A percentile compares a stretch with the other conserved stretches of the same genome.
Evolutionary conservation across 1,140 invertebrate species (phyloP).

Genomic region (Pentalonia nigronervosa): DNA sequence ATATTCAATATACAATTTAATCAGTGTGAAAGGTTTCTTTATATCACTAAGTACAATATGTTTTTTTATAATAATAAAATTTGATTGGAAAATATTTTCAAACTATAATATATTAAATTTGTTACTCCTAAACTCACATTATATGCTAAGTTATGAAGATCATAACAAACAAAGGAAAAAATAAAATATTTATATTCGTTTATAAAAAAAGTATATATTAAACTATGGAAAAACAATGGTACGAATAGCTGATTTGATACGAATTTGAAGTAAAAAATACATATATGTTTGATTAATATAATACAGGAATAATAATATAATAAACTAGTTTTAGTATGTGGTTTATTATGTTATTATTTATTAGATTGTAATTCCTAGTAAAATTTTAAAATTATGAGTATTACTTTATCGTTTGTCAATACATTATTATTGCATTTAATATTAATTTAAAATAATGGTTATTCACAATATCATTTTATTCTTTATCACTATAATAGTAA

Average conservation of each 20-base stretch:
- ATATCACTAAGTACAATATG: not conserved
- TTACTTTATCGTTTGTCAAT: not conserved
- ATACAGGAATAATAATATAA: not conserved
- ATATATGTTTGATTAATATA: not conserved
- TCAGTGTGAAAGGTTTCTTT: not conserved
- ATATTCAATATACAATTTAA: not conserved
- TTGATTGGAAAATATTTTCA: not conserved
- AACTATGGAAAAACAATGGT: not conserved
- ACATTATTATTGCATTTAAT: not conserved
- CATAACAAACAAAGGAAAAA: not conserved
- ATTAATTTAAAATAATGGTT: not conserved
- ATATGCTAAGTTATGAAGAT: not conserved
- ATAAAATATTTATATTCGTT: not conserved
- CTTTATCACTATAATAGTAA: not conserved
- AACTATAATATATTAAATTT: not conserved
- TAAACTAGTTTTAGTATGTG: not conserved
- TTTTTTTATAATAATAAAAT: not conserved
- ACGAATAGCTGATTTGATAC: not conserved
- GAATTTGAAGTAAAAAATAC: not conserved
- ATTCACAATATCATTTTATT: not conserved
- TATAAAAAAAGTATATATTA: not conserved
- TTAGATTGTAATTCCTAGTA: not conserved
- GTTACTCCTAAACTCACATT: not conserved
- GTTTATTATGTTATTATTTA: not conserved
- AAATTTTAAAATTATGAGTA: not conserved